phyloP scores from a whole-genome alignment of 2,888 invertebrate genomes.

The Zygogramma bicolorata region DNA sequence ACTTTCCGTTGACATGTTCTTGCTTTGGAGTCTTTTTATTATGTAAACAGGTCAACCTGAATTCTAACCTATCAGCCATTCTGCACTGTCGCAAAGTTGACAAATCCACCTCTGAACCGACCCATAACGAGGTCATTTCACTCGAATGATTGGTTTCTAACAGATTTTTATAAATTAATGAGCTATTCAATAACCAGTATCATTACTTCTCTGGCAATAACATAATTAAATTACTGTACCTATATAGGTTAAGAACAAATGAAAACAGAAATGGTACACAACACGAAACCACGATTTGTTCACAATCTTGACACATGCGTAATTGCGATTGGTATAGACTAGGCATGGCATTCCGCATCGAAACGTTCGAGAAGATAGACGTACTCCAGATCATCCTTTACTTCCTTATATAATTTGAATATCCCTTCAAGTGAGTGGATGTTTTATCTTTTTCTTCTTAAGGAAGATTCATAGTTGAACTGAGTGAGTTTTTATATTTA shows the following conservation, averaged over 20 bases:
- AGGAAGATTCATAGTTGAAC: too few relatives aligned
- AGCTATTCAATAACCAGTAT: neutral
- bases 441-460: too few relatives aligned
- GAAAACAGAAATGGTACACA: too few relatives aligned
- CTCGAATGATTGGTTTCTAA: constrained; percentile 11
- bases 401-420: too few relatives aligned
- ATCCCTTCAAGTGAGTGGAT: too few relatives aligned
- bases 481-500: too few relatives aligned
- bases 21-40: constrained; percentile 49
- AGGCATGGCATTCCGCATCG: too few relatives aligned
- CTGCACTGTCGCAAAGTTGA: constrained; percentile 73
- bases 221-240: neutral
- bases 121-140: constrained; percentile 72
- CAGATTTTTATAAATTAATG: neutral
- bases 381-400: too few relatives aligned
- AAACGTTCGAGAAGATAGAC: too few relatives aligned
- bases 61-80: constrained; percentile 73
- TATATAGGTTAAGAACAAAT: neutral
- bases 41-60: constrained; percentile 68
- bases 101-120: constrained; percentile 77
- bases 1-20: constrained; percentile 43
- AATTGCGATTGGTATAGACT: too few relatives aligned
- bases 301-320: too few relatives aligned
- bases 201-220: neutral
- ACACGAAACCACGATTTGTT: too few relatives aligned